Percentiles rank a stretch among this genome's conserved stretches.
Conservation (phyloP, 2,797 vertebrate genomes). For the Luscinia megarhynchos region DNA sequence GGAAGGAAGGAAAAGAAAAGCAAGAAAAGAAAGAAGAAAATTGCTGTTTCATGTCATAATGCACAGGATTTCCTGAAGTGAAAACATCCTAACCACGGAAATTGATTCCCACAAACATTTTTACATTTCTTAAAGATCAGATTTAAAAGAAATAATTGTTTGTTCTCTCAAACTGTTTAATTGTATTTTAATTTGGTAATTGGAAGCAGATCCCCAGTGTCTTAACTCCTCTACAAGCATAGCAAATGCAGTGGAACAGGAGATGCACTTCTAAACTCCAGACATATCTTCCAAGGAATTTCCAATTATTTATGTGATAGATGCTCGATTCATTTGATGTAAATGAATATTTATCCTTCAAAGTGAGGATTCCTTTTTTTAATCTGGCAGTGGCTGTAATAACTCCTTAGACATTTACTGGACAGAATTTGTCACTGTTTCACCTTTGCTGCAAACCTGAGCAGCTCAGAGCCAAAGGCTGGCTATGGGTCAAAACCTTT, state of each 20-base stretch:
- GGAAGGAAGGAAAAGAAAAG: too few relatives aligned
- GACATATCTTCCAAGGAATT: neutral
- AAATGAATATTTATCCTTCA: neutral
- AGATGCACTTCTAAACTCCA: constrained; percentile 30
- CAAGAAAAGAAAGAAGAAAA: too few relatives aligned
- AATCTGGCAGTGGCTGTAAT: neutral
- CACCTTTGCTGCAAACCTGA: neutral
- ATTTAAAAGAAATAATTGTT: constrained; percentile 75
- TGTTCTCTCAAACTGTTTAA: constrained; percentile 69
- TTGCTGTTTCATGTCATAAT: neutral
- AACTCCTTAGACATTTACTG: neutral
- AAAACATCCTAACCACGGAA: constrained; percentile 72
- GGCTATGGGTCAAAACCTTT: neutral
- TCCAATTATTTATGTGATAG: constrained; percentile 24
- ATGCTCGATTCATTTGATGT: neutral
- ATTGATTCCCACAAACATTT: constrained; percentile 56
- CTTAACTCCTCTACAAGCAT: constrained; percentile 28
- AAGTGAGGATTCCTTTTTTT: neutral
- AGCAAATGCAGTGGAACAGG: constrained; percentile 38
- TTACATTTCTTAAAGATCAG: constrained; percentile 58
- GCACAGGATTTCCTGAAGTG: constrained; percentile 57
- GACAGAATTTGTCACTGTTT: neutral
- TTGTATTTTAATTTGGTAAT: constrained; percentile 76
- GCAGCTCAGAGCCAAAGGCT: neutral
- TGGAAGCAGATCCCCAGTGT: constrained; percentile 67